Percentiles rank a stretch among this genome's conserved stretches.
Evolutionary conservation across 2,113 vertebrate species (phyloP).

Genomic region (Callipepla squamata): DNA sequence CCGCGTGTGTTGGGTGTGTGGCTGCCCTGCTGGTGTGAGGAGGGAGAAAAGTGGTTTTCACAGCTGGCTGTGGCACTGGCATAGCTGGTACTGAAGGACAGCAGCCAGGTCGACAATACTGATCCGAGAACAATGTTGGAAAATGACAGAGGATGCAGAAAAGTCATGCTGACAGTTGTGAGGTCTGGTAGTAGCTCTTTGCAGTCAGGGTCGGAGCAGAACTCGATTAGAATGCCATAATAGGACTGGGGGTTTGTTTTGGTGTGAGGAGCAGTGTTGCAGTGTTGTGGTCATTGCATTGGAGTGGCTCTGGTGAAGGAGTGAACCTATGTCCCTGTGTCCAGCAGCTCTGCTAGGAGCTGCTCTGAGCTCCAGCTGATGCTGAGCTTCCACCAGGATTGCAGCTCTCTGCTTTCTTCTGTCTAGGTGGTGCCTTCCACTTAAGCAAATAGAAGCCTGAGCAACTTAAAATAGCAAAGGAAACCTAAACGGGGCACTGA

Average conservation of each 20-base stretch:
- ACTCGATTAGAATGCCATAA: neutral
- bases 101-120: neutral
- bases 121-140: neutral
- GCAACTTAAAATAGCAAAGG: neutral
- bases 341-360: rapidly evolving
- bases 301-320: neutral
- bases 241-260: neutral
- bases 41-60: neutral
- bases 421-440: rapidly evolving
- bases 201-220: neutral
- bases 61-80: neutral
- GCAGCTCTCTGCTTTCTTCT: neutral
- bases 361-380: neutral
- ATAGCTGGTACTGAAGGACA: neutral
- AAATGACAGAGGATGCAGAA: neutral
- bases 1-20: rapidly evolving
- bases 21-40: neutral
- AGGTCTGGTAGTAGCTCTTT: neutral
- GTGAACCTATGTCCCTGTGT: rapidly evolving
- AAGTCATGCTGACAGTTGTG: too few species aligned
- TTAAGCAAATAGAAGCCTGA: neutral
- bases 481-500: neutral
- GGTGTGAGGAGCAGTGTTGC: neutral
- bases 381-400: rapidly evolving
- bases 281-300: rapidly evolving